Evolutionary conservation across 1,140 invertebrate species (phyloP).

Genomic region (Drosophila sturtevanti): DNA sequence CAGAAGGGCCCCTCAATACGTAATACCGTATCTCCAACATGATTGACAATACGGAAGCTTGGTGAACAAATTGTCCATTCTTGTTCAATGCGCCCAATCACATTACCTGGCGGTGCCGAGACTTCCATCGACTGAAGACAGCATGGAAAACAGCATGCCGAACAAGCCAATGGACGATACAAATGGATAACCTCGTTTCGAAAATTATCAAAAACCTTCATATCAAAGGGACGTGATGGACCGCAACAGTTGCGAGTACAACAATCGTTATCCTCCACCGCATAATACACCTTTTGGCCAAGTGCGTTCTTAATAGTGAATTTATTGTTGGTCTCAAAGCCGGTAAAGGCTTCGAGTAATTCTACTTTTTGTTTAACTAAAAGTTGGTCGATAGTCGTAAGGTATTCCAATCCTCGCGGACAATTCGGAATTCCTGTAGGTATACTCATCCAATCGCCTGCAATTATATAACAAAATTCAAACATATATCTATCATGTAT

Average conservation of each 20-base stretch:
- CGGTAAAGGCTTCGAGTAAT: conserved; percentile 91
- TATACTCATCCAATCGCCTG: conserved; percentile 92
- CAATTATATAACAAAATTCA: conserved; percentile 50
- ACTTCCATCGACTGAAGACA: conserved; percentile 93
- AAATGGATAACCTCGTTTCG: conserved; percentile 90
- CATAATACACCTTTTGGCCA: conserved; percentile 92
- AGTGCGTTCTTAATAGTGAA: conserved; percentile 90
- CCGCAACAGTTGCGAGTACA: conserved; percentile 92
- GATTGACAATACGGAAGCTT: conserved; percentile 91
- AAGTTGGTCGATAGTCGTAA: conserved; percentile 94
- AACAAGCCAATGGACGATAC: conserved; percentile 89
- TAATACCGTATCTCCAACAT: conserved; percentile 89
- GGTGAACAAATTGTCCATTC: conserved; percentile 93
- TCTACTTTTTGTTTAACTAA: conserved; percentile 95
- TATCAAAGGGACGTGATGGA: conserved; percentile 90
- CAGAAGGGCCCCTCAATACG: conserved; percentile 93
- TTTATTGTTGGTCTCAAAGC: conserved; percentile 96
- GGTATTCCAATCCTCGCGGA: conserved; percentile 96
- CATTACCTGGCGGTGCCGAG: conserved; percentile 87
- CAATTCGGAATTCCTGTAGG: conserved; percentile 89
- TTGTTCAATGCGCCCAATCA: conserved; percentile 91
- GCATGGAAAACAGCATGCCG: conserved; percentile 91
- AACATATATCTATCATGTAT: too few species aligned
- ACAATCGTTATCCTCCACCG: conserved; percentile 92
- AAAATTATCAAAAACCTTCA: conserved; percentile 92